Conservation (phyloP, 1,140 invertebrate genomes). For the Anastrepha ludens region DNA sequence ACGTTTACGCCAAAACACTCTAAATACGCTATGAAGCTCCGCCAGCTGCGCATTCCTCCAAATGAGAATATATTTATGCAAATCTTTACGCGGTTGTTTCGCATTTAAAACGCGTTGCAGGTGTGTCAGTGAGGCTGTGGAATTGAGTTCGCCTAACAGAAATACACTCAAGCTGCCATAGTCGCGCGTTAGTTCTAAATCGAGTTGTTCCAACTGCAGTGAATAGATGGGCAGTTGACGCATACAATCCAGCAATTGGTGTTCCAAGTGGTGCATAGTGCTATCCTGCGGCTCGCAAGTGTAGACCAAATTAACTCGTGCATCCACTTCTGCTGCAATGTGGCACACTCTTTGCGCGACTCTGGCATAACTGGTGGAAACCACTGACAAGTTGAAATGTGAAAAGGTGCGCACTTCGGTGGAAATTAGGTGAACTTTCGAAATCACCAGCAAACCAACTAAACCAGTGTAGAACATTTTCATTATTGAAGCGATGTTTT, state of each 20-base stretch:
- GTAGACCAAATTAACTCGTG: slow-evolving; percentile 54
- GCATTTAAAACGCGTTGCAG: slow-evolving; percentile 65
- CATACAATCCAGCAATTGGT: slow-evolving; percentile 61
- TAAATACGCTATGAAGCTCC: slow-evolving; percentile 60
- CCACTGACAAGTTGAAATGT: not conserved
- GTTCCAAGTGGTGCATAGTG: slow-evolving; percentile 54
- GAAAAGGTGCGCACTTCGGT: not conserved
- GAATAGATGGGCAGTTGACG: slow-evolving; percentile 58
- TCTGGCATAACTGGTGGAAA: not conserved
- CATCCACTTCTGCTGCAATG: not conserved
- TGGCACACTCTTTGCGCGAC: slow-evolving; percentile 28
- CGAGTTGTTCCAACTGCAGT: slow-evolving; percentile 58
- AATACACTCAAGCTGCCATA: slow-evolving; percentile 66
- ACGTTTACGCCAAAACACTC: slow-evolving; percentile 59
- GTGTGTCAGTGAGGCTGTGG: slow-evolving; percentile 45
- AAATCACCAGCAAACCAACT: not conserved
- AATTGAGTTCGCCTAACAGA: slow-evolving; percentile 55
- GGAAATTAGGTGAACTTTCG: not conserved
- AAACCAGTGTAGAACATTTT: slow-evolving; percentile 2
- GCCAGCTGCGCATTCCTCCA: slow-evolving; percentile 61
- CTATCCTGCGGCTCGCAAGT: not conserved
- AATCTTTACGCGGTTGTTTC: slow-evolving; percentile 61
- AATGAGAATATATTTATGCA: slow-evolving; percentile 68
- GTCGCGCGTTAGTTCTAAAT: slow-evolving; percentile 61
- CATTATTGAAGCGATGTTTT: not conserved